Base-by-base conservation (phyloP, 2,888 invertebrate species). In the Drosophila conformis region DNA sequence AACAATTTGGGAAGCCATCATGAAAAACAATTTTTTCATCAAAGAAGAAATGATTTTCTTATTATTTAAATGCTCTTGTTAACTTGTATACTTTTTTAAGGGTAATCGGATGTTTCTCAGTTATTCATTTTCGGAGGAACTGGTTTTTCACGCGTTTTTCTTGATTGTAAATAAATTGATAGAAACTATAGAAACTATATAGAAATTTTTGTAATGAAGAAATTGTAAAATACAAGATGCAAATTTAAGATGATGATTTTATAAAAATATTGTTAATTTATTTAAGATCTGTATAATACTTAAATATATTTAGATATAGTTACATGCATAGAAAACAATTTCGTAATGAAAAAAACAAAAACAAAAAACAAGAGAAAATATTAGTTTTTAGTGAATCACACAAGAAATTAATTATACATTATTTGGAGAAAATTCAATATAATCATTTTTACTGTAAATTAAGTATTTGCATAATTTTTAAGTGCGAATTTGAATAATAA, bases 401-500 rank as follows among this genome's bases (percentile, higher is more conserved):
- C 65, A 77, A 76, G 56, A 84, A 84, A 87, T 76, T 78, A 87
- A 69, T 51, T 80, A 80, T 82, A 87, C 73, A 53, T 84, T 80
- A 80, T 87, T 87, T 84, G 69, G 74, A 68, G 56, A 33, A 68
- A 78, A 80, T 66, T 68, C 64, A 82, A 70, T 71, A 52, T 80
- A 82, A 82, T 78, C 4, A 82, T 80, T 87, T 87, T 84, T 69
- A 78, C 52, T 72, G 71, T 84, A 57, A 51, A 57, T 57, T 73
- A 69, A 73, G 73, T 63, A 74, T 72, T 80, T 84, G 76, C 69
- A 70, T 87, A 78, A 73, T 76, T 85, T 85, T 65, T 87, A 87
- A 84, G 85, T 69, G 85, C 64, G 73, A 85, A 87, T 83, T 85
- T 84, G 73, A 80, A 82, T 74, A 72, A 61, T 80, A 82, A 81